phyloP scores from a whole-genome alignment of 2,888 invertebrate species.

The Nowickia ferox region DNA sequence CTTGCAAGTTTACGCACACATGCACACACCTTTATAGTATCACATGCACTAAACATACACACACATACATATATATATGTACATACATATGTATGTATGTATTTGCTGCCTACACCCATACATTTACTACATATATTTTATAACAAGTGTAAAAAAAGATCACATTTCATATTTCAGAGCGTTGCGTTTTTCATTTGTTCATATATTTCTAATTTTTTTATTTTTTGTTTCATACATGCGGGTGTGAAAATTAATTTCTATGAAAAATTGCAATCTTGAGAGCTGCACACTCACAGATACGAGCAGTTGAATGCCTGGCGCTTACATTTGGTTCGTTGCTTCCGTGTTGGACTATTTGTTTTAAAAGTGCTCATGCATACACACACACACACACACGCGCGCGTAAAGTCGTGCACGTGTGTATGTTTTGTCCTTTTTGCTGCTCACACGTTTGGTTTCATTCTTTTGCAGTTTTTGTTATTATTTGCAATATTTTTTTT shows the following conservation, averaged over 20 bases:
- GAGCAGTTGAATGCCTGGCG: constrained; percentile 37
- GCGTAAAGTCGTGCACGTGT: neutral
- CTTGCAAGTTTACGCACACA: constrained; percentile 8
- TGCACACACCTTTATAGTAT: neutral
- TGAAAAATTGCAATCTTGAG: constrained; percentile 72
- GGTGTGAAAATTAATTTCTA: constrained; percentile 72
- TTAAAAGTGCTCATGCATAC: constrained; percentile 11
- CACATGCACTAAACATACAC: neutral
- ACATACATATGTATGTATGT: neutral
- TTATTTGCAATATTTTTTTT: constrained; percentile 52
- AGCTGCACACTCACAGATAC: constrained; percentile 63
- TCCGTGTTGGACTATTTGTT: constrained; percentile 54
- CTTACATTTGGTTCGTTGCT: constrained; percentile 53
- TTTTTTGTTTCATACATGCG: constrained; percentile 54
- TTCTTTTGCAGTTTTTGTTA: constrained; percentile 33
- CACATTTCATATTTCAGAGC: constrained; percentile 55
- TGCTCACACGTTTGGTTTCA: constrained; percentile 17
- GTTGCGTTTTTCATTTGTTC: constrained; percentile 43
- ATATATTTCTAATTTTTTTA: constrained; percentile 3
- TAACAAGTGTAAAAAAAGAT: constrained; percentile 13
- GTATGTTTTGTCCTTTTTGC: constrained; percentile 20
- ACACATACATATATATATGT: too few relatives aligned
- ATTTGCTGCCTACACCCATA: neutral
- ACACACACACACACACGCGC: neutral
- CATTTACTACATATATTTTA: neutral